Evolutionary conservation across 2,797 vertebrate species (phyloP).

Genomic region (Anolis apletophallus): DNA sequence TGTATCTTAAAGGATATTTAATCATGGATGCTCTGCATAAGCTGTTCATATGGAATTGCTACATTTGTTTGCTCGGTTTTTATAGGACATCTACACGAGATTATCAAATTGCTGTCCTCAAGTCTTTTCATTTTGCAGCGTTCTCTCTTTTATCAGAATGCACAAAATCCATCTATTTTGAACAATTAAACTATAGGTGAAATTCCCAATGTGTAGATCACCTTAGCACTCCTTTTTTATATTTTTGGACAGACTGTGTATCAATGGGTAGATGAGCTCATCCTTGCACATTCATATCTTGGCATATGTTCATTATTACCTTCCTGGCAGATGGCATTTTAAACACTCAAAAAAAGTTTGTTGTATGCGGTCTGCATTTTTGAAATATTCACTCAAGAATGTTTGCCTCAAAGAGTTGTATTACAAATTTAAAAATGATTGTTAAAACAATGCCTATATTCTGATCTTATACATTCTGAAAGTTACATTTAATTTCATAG

Average conservation of each 20-base stretch:
- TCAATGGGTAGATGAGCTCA: not conserved
- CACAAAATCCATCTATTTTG: not conserved
- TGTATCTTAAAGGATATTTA: not conserved
- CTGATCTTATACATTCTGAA: not conserved
- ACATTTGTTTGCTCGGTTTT: not conserved
- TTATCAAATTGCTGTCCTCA: not conserved
- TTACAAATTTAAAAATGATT: not conserved
- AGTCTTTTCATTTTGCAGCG: not conserved
- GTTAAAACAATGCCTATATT: not conserved
- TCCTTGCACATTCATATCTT: not conserved
- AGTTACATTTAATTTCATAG: not conserved
- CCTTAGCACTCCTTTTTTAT: not conserved
- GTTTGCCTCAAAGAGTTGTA: not conserved
- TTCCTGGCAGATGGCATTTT: not conserved
- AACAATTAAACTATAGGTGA: not conserved
- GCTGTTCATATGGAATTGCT: not conserved
- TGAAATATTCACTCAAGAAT: not conserved
- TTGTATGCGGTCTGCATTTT: not conserved
- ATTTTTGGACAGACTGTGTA: not conserved
- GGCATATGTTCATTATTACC: not conserved
- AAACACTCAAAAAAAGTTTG: not conserved
- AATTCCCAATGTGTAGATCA: not conserved
- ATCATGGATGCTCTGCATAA: too few species aligned
- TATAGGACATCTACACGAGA: not conserved
- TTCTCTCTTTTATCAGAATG: not conserved